Conservation (phyloP, 2,797 vertebrate species). For the Vultur gryphus region DNA sequence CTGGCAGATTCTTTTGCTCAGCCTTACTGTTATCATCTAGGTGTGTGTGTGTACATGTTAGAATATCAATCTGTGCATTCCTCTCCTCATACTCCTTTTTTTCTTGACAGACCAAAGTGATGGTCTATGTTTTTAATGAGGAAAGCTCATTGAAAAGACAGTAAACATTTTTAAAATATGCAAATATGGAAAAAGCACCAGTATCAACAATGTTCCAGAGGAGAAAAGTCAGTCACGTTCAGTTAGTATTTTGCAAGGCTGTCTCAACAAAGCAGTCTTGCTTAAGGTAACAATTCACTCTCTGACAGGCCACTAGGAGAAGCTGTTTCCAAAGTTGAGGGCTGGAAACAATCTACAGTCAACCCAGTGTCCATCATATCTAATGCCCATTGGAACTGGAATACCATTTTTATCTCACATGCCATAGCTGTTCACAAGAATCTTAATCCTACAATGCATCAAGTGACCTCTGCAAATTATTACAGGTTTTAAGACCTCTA, state of each 20-base stretch:
- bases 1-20: not conserved
- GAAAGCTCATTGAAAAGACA: not conserved
- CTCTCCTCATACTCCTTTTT: not conserved
- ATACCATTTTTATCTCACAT: not conserved
- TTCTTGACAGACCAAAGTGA: not conserved
- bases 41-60: not conserved
- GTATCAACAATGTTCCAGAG: not conserved
- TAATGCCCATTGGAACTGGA: not conserved
- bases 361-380: not conserved
- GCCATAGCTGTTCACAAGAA: not conserved
- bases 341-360: not conserved
- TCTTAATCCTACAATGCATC: not conserved
- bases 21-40: not conserved
- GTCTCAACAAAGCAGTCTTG: not conserved
- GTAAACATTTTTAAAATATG: not conserved
- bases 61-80: not conserved
- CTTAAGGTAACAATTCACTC: not conserved
- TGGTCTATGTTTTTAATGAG: not conserved
- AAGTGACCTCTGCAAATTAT: not conserved
- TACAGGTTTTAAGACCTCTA: not conserved
- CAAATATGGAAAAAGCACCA: not conserved
- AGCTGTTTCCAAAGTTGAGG: slow-evolving; percentile 40
- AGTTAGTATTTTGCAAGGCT: not conserved
- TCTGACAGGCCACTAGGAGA: slow-evolving; percentile 29
- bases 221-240: not conserved